Base-by-base conservation (phyloP, 2,888 invertebrate genomes). In the Hipparchia sbordonii region DNA sequence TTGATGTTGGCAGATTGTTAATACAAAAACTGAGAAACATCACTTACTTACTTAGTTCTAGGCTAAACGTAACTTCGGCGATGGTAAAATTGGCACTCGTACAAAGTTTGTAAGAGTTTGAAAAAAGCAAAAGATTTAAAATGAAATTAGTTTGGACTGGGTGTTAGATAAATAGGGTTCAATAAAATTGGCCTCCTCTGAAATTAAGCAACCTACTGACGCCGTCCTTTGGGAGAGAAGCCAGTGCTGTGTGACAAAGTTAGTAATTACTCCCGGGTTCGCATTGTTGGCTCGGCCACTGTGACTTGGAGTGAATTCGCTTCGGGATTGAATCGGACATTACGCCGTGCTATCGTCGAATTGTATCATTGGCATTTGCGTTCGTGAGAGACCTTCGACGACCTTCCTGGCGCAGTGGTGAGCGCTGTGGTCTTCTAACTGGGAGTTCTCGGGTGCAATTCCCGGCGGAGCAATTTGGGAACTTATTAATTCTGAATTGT, bases 231-330 rank as follows among this genome's bases (percentile, higher is more conserved):
- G 59, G 67, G 33, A 68, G 67, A 10, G 59, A 69, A 60, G 61
- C 69, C 61, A 52, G 57, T 9, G 10, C 61, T 23, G 61, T 61
- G 69, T 52, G 61, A 61, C 69, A 69, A 69, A 69, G 69, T 69
- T 69, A 59, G 66, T 60, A 65, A 71, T 71, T 71, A 71, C 63
- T 66, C 48, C 66, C 66, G 60, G 60, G 66, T 66, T 70, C 66
- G 65, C 70, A 69, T 69, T 69, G 69, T 69, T 69, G 61, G 54
- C 59, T 66, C 54, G 69, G 69, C 72, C 59, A 66, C 65, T 60
- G 60, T 52, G 65, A 72, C 72, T 54, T 10, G 51, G 45, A 54
- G 61, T 51, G 39, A 69, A 69, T 69, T 61, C 69, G 39, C 69
- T 60, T 61, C 23, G 52, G 61, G 52, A 69, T 69, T 61, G 69